phyloP scores from a whole-genome alignment of 2,113 vertebrate genomes.

The Eublepharis macularius region DNA sequence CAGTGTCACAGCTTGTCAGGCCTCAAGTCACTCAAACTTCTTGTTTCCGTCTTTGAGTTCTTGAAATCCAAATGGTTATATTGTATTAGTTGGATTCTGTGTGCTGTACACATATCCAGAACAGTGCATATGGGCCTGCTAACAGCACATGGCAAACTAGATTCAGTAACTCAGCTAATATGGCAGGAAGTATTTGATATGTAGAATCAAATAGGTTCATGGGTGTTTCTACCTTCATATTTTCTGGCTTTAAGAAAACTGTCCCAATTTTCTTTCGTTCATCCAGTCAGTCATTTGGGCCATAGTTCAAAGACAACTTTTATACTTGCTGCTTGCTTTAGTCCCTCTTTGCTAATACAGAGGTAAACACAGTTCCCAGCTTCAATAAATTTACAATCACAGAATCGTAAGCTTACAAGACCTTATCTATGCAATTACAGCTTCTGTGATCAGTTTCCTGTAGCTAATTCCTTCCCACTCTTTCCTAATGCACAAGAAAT shows the following conservation, averaged over 20 bases:
- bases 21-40: too few species aligned
- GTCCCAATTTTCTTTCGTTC: not conserved
- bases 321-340: not conserved
- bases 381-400: not conserved
- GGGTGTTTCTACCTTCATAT: not conserved
- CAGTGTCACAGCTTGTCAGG: too few species aligned
- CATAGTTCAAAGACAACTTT: not conserved
- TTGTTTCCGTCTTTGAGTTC: too few species aligned
- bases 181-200: not conserved
- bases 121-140: not conserved
- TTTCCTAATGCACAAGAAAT: slow-evolving; percentile 17
- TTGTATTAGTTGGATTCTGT: not conserved
- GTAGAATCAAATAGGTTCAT: not conserved
- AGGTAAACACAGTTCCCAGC: slow-evolving; percentile 9
- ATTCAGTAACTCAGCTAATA: not conserved
- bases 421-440: slow-evolving; percentile 15
- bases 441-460: slow-evolving; percentile 17
- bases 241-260: not conserved
- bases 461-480: not conserved
- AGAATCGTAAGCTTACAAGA: slow-evolving; percentile 6
- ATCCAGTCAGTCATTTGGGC: too few species aligned
- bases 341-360: not conserved
- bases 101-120: not conserved
- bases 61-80: not conserved
- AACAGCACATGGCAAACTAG: not conserved